Evolutionary conservation across 2,113 vertebrate genomes (phyloP), one percentile per base, ranked within the genome.

Genomic region (Sapajus apella): DNA sequence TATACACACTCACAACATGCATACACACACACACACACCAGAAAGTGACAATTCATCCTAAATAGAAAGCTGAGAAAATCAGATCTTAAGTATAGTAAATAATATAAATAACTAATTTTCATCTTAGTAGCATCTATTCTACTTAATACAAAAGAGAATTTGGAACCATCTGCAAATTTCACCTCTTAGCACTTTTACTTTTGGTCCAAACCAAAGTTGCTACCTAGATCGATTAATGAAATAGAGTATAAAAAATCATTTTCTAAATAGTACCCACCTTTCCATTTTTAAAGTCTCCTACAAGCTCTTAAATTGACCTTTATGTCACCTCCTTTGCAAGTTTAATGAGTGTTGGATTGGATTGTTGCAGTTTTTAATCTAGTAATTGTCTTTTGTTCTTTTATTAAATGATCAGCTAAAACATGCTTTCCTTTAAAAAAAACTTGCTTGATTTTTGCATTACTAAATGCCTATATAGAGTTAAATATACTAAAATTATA

Each of bases 371-470:
- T 12, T 87, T 94, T 77, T 79, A 2, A 2, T 55, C 14, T 23
- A 55, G 21, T 32, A 45, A 77, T 88, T 89, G 90, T 68, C 95
- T 97, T 98, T 96, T 97, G 21, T 11, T 80, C 50, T 95, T 94
- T 82, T 95, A 92, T 79, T 90, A 95, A 98, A 97, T 35, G 87
- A 95, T 56, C 58, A 92, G 77, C 88, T 87, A 98, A 98, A 87
- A 76, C 30, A 90, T 25, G 32, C 18, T 96, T 96, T 93, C 43
- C 3, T 40, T 95, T 97, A 93, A 14, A 93, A 77, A 77, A 97
- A 8, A 64, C 35, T 55, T 43, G 43, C 73, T 94, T 95, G 82
- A 94, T 95, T 35, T 77, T 21, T 95, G 27, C 16, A 77, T 61
- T 81, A 82, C 73, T 77, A 75, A 95, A 87, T 72, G 97, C 84